Evolutionary conservation across 2,888 invertebrate genomes (phyloP).

Genomic region (Mallateleia sp.): DNA sequence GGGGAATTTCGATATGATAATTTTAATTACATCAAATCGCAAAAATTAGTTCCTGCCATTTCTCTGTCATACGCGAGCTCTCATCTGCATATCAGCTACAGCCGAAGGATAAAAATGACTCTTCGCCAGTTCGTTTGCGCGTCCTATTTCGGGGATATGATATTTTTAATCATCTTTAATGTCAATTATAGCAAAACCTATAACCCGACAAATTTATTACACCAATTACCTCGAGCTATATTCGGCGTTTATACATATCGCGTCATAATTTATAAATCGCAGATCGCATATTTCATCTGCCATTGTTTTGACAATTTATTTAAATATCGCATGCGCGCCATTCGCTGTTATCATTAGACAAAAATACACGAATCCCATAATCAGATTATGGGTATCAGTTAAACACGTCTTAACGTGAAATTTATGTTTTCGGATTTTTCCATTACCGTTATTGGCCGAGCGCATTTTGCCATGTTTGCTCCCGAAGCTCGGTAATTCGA

Average conservation of each 20-base stretch:
- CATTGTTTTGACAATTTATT: too few relatives aligned
- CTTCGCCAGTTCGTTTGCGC: neutral
- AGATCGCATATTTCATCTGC: neutral
- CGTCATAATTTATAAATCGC: conserved; percentile 18
- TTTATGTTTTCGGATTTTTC: too few relatives aligned
- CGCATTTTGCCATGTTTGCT: too few relatives aligned
- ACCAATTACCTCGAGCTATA: conserved; percentile 3
- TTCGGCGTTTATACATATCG: conserved; percentile 6
- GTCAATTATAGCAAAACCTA: conserved; percentile 13
- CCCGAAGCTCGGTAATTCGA: conserved; percentile 9
- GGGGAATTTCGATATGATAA: conserved; percentile 52
- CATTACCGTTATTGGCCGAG: too few relatives aligned
- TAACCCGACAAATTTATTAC: conserved; percentile 12
- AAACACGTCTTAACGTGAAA: too few relatives aligned
- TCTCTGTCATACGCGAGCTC: neutral
- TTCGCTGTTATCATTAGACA: too few relatives aligned
- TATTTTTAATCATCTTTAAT: conserved; percentile 20
- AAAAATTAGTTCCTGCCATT: conserved; percentile 40
- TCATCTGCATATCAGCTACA: neutral
- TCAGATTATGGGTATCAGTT: too few relatives aligned
- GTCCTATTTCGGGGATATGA: neutral
- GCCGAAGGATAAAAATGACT: conserved; percentile 1
- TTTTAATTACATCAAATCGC: conserved; percentile 47
- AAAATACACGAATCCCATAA: too few relatives aligned
- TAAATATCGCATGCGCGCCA: too few relatives aligned